These are phyloP conservation scores for Caenorhabditis remanei DNA, from an alignment of 1,140 invertebrate genomes.

Conservation along the genomic window DNA sequence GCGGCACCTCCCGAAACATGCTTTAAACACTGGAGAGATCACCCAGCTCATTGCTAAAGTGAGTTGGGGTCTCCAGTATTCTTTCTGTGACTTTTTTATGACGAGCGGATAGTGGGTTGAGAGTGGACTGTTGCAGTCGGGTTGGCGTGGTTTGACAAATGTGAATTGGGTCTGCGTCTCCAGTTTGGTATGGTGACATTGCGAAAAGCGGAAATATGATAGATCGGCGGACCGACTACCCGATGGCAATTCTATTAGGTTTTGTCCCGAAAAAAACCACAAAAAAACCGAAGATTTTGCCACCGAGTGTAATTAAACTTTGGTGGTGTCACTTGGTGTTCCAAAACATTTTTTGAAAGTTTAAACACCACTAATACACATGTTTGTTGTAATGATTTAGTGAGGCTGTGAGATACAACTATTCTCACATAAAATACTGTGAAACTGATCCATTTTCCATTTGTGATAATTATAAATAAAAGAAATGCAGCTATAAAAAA, in stretches of 20 bases:
- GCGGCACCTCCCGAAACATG: constrained; percentile 42
- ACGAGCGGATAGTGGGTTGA: constrained; percentile 40
- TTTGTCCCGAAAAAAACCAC: background rate
- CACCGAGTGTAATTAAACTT: constrained; percentile 3
- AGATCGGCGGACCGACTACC: constrained; percentile 1
- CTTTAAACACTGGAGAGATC: constrained; percentile 51
- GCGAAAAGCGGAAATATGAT: constrained; percentile 33
- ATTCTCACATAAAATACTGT: too few relatives aligned
- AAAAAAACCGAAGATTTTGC: background rate
- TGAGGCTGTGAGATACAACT: too few relatives aligned
- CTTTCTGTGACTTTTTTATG: constrained; percentile 34
- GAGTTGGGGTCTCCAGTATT: background rate
- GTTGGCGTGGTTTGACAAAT: constrained; percentile 47
- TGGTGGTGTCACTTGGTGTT: background rate
- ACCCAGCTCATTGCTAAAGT: constrained; percentile 49
- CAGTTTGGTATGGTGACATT: background rate
- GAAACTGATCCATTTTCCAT: too few relatives aligned
- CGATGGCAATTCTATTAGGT: constrained; percentile 36
- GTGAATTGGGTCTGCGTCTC: constrained; percentile 23
- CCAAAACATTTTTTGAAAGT: too few relatives aligned
- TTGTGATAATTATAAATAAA: too few relatives aligned
- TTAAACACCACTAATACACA: too few relatives aligned
- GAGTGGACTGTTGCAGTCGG: constrained; percentile 45
- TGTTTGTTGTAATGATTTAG: too few relatives aligned
- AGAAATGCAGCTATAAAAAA: background rate